Conservation (phyloP, 2,888 invertebrate genomes). For the Conistra vaccinii region DNA sequence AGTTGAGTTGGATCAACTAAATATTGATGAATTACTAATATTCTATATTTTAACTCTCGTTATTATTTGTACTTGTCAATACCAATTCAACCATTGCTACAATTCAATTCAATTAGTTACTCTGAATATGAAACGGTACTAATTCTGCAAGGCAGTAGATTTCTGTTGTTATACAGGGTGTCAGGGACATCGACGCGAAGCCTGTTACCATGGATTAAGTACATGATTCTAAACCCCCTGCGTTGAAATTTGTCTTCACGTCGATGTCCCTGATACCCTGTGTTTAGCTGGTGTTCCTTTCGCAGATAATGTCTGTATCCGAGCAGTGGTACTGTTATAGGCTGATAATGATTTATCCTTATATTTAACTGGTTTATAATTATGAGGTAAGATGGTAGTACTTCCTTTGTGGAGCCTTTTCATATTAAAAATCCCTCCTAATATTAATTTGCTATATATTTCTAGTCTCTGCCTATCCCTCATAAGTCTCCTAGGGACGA, state of each 20-base stretch:
- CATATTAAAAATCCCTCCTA: background rate
- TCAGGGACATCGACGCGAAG: too few species aligned
- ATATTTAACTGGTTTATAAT: background rate
- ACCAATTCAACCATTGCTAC: background rate
- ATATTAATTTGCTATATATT: conserved; percentile 23
- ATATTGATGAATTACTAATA: background rate
- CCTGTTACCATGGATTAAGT: too few species aligned
- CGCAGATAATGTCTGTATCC: background rate
- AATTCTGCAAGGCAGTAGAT: background rate
- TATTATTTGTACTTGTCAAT: background rate
- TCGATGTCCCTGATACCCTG: too few species aligned
- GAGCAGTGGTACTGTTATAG: background rate
- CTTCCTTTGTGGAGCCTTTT: background rate
- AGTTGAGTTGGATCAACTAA: background rate
- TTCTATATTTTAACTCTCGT: background rate
- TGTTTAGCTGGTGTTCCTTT: background rate
- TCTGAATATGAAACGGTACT: background rate
- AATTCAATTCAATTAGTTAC: background rate
- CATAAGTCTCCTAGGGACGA: conserved; percentile 19
- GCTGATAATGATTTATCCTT: background rate
- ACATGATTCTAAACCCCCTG: too few species aligned
- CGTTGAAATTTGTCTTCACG: too few species aligned
- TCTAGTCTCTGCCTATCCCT: background rate
- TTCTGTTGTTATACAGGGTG: background rate
- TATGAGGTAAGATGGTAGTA: background rate